These are phyloP conservation scores for Acanthaster planci DNA, from an alignment of 35 echinoderm and acorn worm species.

Conservation along the genomic window DNA sequence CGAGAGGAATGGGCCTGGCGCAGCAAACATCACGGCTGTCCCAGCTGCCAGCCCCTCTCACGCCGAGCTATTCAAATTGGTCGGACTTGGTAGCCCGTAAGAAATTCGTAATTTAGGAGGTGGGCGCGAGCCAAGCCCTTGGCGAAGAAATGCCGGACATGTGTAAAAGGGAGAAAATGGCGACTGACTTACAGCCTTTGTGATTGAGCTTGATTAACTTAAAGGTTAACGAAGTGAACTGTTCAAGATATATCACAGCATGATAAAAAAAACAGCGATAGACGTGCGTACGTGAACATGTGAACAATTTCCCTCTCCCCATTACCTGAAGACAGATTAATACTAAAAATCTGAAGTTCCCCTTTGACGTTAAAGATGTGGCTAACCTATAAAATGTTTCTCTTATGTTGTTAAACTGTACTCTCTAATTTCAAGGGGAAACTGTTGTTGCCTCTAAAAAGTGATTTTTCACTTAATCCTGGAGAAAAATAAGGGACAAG, in stretches of 20 bases:
- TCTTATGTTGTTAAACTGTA: too few species aligned
- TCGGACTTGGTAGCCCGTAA: not conserved
- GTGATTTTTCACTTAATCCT: too few species aligned
- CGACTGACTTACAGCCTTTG: not conserved
- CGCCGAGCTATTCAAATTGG: not conserved
- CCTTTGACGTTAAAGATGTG: too few species aligned
- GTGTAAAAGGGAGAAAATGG: not conserved
- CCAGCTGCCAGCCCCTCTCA: not conserved
- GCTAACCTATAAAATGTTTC: too few species aligned
- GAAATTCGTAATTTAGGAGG: constrained; percentile 12
- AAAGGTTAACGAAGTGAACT: not conserved
- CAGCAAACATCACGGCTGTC: not conserved
- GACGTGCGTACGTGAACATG: too few species aligned
- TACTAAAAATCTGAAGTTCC: too few species aligned
- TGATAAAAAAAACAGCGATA: too few species aligned
- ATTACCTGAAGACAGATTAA: too few species aligned
- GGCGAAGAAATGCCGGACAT: constrained; percentile 2
- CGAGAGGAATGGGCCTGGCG: not conserved
- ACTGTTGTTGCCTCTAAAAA: too few species aligned
- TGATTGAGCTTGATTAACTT: not conserved
- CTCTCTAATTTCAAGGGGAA: too few species aligned
- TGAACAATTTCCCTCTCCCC: too few species aligned
- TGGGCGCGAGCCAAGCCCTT: not conserved
- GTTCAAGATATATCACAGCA: not conserved
- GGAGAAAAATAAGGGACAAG: too few species aligned